Conservation (phyloP, 2,888 invertebrate genomes). For the Drosophila bunnanda region DNA sequence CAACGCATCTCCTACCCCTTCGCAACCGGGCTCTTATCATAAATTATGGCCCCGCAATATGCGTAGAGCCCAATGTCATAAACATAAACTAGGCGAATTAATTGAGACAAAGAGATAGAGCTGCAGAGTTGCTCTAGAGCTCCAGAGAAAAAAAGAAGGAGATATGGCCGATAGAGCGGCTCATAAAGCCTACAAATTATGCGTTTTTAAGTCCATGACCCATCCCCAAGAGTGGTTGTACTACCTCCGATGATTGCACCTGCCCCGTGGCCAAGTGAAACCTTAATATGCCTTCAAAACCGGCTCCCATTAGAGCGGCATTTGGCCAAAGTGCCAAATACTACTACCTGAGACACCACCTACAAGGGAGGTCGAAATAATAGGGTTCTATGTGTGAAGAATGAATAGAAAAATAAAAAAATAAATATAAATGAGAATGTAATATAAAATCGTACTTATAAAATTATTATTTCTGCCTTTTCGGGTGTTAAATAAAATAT, state of each 20-base stretch:
- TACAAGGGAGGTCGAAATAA: background rate
- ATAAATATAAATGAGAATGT: too few relatives aligned
- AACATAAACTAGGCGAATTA: slow-evolving; percentile 77
- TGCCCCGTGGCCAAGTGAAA: slow-evolving; percentile 39
- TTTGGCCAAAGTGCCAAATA: slow-evolving; percentile 60
- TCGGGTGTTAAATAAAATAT: background rate
- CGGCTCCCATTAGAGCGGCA: slow-evolving; percentile 61
- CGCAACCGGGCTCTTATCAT: slow-evolving; percentile 54
- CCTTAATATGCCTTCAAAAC: slow-evolving; percentile 14
- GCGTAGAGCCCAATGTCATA: slow-evolving; percentile 58
- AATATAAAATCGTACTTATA: background rate
- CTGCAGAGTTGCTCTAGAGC: background rate
- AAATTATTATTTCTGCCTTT: background rate
- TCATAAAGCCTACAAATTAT: slow-evolving; percentile 73
- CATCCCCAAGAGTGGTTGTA: slow-evolving; percentile 25
- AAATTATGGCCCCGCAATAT: slow-evolving; percentile 71
- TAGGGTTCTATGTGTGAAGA: background rate
- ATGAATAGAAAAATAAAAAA: background rate
- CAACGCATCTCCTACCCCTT: slow-evolving; percentile 16
- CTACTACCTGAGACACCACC: slow-evolving; percentile 18
- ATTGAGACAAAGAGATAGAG: slow-evolving; percentile 59
- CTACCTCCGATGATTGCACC: slow-evolving; percentile 56
- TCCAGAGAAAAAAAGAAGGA: slow-evolving; percentile 1
- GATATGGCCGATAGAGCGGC: slow-evolving; percentile 41
- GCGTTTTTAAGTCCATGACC: slow-evolving; percentile 61